Evolutionary conservation across 1,140 invertebrate genomes (phyloP), one percentile per base, ranked within the genome.

Genomic region (Ceratoteleas bidentatus): DNA sequence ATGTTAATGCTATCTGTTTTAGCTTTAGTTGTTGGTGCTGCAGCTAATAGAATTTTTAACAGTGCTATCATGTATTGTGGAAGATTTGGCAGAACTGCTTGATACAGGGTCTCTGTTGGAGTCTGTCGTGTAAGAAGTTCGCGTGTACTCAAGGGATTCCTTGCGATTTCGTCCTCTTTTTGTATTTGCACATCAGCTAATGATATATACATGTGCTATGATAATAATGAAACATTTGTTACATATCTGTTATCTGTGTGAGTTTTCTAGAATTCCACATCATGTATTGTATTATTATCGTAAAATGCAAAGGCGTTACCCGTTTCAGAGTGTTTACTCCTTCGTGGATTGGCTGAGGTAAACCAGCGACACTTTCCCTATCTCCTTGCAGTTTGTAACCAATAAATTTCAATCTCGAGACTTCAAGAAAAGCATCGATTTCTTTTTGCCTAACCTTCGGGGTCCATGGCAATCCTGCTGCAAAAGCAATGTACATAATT

Each of bases 1-100:
- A 99, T 99, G 92, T 99, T 99, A 84, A 99, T 98, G 58, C 98
- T 98, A 89, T 99, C 99, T 33, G 97, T 98, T 93, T 99, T 99
- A 13, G 98, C 95, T 92, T 99, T 99, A 14, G 97, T 99, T 3
- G 98, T 99, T 0, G 99, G 98, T 13, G 98, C 97, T 53, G 98
- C 98, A 52, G 98, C 99, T 49, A 99, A 92, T 16, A 99, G 93
- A 84, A 99, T 98, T 93, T 99, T 99, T 13, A 99, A 91, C 14
- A 99, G 88, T 14, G 98, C 97, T 84, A 99, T 99, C 95, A 99
- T 98, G 87, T 99, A 98, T 86, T 99, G 98, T 40, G 98, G 97
- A 83, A 99, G 92, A 91, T 97, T 98, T 0, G 97, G 96, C 68
- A 99, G 89, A 92, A 99, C 97, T 1, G 96, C 96, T 92, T 96